Percentiles rank a stretch among this genome's conserved stretches.
Conservation (phyloP, 92 coral and sea anemone genomes). For the Palythoa caribaeorum region DNA sequence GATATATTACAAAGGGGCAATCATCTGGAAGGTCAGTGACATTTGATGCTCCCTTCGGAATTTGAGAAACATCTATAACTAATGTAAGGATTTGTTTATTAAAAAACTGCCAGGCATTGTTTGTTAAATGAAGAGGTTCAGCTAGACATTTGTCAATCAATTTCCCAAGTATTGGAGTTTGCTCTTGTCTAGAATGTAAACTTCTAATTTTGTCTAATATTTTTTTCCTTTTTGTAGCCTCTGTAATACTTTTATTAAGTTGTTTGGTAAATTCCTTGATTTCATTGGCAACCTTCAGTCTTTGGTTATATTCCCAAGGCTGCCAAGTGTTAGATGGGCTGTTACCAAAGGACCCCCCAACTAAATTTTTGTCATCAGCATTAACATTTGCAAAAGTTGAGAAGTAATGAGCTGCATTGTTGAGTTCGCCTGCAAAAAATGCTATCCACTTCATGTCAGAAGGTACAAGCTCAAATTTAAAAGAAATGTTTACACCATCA, state of each 20-base stretch:
- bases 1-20: neutral
- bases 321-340: neutral
- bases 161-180: slow-evolving; percentile 57
- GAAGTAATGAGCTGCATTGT: slow-evolving; percentile 63
- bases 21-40: slow-evolving; percentile 3
- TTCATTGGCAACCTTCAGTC: neutral
- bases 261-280: slow-evolving; percentile 31
- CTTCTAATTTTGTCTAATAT: slow-evolving; percentile 48
- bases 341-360: slow-evolving; percentile 18
- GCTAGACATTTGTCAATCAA: slow-evolving; percentile 60
- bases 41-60: slow-evolving; percentile 1
- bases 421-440: slow-evolving; percentile 64
- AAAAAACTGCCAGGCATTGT: slow-evolving; percentile 76
- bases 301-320: neutral
- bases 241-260: slow-evolving; percentile 39
- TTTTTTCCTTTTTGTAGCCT: slow-evolving; percentile 64
- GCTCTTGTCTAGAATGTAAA: slow-evolving; percentile 64
- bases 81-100: slow-evolving; percentile 35
- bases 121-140: slow-evolving; percentile 72
- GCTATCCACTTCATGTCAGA: slow-evolving; percentile 80
- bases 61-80: slow-evolving; percentile 36
- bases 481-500: slow-evolving; percentile 35
- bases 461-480: slow-evolving; percentile 69
- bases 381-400: slow-evolving; percentile 62
- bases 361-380: slow-evolving; percentile 6